phyloP scores from a whole-genome alignment of 2,888 invertebrate genomes.

The Drosophila mulleri region DNA sequence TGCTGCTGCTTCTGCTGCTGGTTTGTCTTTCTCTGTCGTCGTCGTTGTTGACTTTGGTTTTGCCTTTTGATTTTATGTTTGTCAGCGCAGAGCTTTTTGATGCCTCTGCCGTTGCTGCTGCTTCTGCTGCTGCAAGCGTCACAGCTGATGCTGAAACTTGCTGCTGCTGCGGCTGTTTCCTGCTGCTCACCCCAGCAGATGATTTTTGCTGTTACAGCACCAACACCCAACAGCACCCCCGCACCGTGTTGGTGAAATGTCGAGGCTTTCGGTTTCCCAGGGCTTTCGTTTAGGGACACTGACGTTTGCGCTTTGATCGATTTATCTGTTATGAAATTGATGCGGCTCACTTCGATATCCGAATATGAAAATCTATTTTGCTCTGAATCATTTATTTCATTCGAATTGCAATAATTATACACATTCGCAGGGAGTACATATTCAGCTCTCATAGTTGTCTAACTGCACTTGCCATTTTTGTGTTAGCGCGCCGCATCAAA shows the following conservation, averaged over 20 bases:
- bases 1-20: constrained; percentile 25
- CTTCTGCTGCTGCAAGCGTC: constrained; percentile 36
- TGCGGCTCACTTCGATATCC: constrained; percentile 72
- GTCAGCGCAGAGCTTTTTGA: constrained; percentile 57
- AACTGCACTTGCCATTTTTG: constrained; percentile 63
- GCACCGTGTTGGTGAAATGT: constrained; percentile 34
- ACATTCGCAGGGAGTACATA: constrained; percentile 57
- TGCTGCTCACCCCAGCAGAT: constrained; percentile 77
- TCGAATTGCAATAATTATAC: constrained; percentile 30
- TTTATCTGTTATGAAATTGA: constrained; percentile 75
- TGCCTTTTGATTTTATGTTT: constrained; percentile 50
- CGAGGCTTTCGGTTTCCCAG: constrained; percentile 50
- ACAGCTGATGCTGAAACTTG: constrained; percentile 64
- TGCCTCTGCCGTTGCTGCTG: constrained; percentile 15
- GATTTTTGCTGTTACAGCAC: constrained; percentile 65
- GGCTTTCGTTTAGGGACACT: constrained; percentile 56
- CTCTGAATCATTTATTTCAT: constrained; percentile 19
- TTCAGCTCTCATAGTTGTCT: constrained; percentile 67
- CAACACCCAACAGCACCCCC: constrained; percentile 29
- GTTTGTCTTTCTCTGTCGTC: constrained; percentile 18
- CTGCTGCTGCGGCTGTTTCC: constrained; percentile 54
- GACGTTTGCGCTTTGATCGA: constrained; percentile 59
- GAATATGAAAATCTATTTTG: constrained; percentile 30
- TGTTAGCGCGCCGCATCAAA: constrained; percentile 50
- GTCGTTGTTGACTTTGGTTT: constrained; percentile 51